Percentiles rank a stretch among this genome's conserved stretches.
Evolutionary conservation across 2,888 invertebrate genomes (phyloP).

Genomic region (Mystacides longicornis): DNA sequence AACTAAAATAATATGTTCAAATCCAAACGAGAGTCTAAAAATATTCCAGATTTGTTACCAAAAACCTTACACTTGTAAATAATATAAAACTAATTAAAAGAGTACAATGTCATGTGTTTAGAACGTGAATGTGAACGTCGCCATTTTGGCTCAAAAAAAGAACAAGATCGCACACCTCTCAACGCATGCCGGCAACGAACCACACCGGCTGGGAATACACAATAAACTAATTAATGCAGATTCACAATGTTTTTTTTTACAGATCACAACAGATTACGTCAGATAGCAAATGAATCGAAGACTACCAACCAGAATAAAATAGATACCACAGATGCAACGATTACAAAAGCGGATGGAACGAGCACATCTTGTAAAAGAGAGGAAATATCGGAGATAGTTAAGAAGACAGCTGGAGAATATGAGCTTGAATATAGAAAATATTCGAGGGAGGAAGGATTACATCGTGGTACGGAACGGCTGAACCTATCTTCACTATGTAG

Average conservation of each 20-base stretch:
- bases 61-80: no score
- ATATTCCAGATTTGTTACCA: no score
- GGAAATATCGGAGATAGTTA: neutral
- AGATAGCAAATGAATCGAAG: neutral
- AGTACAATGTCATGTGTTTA: no score
- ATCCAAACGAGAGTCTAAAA: no score
- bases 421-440: neutral
- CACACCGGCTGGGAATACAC: no score
- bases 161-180: no score
- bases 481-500: neutral
- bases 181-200: no score
- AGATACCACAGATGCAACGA: neutral
- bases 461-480: constrained; percentile 12
- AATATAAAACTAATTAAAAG: no score
- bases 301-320: neutral
- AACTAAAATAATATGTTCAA: no score
- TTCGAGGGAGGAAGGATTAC: no score
- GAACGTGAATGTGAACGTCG: no score
- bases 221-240: neutral
- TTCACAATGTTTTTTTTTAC: neutral
- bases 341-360: neutral
- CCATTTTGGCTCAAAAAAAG: no score
- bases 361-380: neutral
- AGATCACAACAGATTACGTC: neutral
- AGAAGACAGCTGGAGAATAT: neutral